Percentiles rank a stretch among this genome's conserved stretches.
phyloP scores from a whole-genome alignment of 2,113 vertebrate genomes.

The Istiophorus platypterus region DNA sequence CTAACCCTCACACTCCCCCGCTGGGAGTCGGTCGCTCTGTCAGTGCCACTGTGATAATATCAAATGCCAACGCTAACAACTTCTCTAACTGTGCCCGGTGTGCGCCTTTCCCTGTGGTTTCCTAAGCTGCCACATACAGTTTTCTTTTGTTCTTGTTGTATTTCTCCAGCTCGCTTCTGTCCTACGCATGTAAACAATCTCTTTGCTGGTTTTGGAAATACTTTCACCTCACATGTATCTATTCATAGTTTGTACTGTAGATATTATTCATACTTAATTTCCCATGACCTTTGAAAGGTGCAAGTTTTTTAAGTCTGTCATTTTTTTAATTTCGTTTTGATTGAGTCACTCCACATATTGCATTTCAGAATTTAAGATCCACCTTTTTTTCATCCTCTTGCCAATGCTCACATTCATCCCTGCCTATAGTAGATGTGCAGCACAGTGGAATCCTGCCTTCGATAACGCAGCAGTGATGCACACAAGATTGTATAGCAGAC shows the following conservation, averaged over 20 bases:
- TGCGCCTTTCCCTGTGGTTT: conserved; percentile 23
- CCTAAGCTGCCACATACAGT: neutral
- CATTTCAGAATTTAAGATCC: conserved; percentile 30
- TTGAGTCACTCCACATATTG: neutral
- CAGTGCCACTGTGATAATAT: conserved; percentile 44
- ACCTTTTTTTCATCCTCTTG: conserved; percentile 16
- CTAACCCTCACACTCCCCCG: conserved; percentile 44
- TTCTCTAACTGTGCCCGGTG: conserved; percentile 33
- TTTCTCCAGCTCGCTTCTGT: neutral
- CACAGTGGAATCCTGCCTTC: conserved; percentile 33
- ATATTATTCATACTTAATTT: neutral
- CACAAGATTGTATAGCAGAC: conserved; percentile 46
- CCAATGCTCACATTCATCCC: conserved; percentile 25
- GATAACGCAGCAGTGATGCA: conserved; percentile 55
- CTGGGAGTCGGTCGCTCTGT: conserved; percentile 41
- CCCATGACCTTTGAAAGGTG: neutral
- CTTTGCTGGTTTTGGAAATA: neutral
- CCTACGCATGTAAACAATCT: neutral
- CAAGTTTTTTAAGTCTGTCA: conserved; percentile 3
- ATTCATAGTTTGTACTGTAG: neutral
- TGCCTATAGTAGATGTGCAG: conserved; percentile 12
- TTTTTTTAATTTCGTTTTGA: neutral
- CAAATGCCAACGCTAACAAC: conserved; percentile 61
- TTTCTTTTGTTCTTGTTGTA: conserved; percentile 5
- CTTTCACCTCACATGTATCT: neutral